These are phyloP conservation scores for Tamandua tetradactyla DNA, from an alignment of 2,797 vertebrate genomes.

Conservation along the genomic window DNA sequence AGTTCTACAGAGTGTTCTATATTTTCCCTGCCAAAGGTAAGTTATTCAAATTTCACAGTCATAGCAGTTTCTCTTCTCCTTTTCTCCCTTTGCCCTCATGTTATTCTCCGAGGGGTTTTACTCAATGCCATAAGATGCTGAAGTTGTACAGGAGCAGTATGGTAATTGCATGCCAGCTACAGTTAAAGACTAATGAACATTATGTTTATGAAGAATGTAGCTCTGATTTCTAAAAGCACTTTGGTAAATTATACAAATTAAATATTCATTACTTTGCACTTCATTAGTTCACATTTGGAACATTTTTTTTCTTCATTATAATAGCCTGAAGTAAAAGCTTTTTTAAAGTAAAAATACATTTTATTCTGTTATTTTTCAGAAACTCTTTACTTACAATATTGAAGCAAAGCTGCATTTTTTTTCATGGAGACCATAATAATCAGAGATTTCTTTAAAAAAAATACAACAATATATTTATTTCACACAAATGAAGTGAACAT, in stretches of 20 bases:
- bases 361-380: conserved; percentile 83
- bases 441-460: conserved; percentile 42
- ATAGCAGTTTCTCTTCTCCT: background rate
- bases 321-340: conserved; percentile 83
- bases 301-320: conserved; percentile 87
- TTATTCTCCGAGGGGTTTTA: conserved; percentile 73
- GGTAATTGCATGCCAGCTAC: conserved; percentile 79
- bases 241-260: conserved; percentile 90
- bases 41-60: conserved; percentile 79
- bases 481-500: conserved; percentile 43
- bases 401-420: conserved; percentile 76
- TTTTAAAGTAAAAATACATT: conserved; percentile 61
- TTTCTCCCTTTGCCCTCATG: conserved; percentile 77
- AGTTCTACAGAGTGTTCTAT: no score
- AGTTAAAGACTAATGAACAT: conserved; percentile 85
- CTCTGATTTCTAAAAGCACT: conserved; percentile 86
- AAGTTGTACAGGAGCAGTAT: conserved; percentile 54
- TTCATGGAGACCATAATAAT: conserved; percentile 29
- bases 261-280: conserved; percentile 90
- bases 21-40: conserved; percentile 60
- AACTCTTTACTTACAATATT: conserved; percentile 82
- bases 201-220: conserved; percentile 85
- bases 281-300: conserved; percentile 88
- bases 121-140: conserved; percentile 63
- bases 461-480: conserved; percentile 55